Evolutionary conservation across 2,113 vertebrate genomes (phyloP), one percentile per base, ranked within the genome.

Genomic region (Tragelaphus scriptus): DNA sequence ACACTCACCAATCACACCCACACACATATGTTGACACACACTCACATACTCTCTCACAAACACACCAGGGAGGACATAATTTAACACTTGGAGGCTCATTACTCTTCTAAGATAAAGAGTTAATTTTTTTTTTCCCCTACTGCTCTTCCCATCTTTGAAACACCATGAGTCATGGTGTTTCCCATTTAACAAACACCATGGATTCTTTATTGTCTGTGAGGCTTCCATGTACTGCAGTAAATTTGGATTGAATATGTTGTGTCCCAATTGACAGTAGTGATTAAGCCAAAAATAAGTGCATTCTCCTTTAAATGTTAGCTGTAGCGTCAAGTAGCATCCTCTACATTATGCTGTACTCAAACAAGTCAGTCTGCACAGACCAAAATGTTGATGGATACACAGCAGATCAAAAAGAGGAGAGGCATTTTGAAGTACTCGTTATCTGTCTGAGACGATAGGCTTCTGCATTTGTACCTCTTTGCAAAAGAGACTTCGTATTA

Each of bases 251-350:
- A 97, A 61, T 98, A 97, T 96, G 94, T 98, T 98, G 97, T 98
- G 98, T 98, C 98, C 98, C 98, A 98, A 98, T 98, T 98, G 98
- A 98, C 97, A 98, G 96, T 97, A 91, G 85, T 93, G 98, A 98
- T 98, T 98, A 98, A 98, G 97, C 98, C 97, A 98, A 98, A 98
- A 98, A 98, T 98, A 98, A 98, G 98, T 98, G 96, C 95, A 92
- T 98, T 99, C 14, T 97, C 98, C 98, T 98, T 98, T 98, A 98
- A 99, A 98, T 98, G 98, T 97, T 98, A 98, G 97, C 98, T 97
- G 93, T 80, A n/a, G 96, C 96, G 95, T 93, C 11, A 0, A 98
- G 96, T 95, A 98, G 94, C 97, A 97, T 98, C 98, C 94, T 96
- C 95, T 96, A 87, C 92, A 94, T 98, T 97, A 96, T 98, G 87